Evolutionary conservation across 2,113 vertebrate genomes (phyloP).

Genomic region (Marmota flaviventris): DNA sequence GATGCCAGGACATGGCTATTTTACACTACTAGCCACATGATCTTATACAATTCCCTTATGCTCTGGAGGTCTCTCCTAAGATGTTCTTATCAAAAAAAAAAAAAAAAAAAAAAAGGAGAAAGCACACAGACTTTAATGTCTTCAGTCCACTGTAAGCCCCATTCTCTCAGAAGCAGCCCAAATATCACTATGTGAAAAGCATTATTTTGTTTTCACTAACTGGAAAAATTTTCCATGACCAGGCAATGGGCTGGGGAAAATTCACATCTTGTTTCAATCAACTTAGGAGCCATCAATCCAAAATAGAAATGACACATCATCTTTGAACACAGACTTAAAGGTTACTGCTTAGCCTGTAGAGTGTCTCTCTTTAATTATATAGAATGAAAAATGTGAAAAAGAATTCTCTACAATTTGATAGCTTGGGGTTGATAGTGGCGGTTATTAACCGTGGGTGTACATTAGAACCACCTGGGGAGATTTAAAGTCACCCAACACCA

Average conservation of each 20-base stretch:
- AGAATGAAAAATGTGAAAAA: background rate
- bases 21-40: background rate
- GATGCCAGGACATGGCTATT: background rate
- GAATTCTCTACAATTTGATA: background rate
- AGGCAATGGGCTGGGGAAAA: background rate
- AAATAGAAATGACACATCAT: background rate
- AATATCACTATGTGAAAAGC: background rate
- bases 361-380: background rate
- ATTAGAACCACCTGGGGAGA: background rate
- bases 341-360: background rate
- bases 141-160: background rate
- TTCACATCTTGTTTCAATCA: conserved; percentile 1
- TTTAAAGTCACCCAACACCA: background rate
- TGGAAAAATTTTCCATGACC: background rate
- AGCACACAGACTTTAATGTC: background rate
- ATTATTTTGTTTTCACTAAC: background rate
- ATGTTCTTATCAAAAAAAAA: background rate
- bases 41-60: background rate
- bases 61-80: background rate
- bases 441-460: background rate
- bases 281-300: background rate
- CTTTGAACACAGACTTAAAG: background rate
- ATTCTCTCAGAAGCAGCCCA: background rate
- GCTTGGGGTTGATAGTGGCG: background rate
- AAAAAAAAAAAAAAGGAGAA: background rate